Percentiles rank a stretch among this genome's conserved stretches.
These are phyloP conservation scores for Macroramphosus scolopax DNA, from an alignment of 2,797 vertebrate species.

Conservation along the genomic window DNA sequence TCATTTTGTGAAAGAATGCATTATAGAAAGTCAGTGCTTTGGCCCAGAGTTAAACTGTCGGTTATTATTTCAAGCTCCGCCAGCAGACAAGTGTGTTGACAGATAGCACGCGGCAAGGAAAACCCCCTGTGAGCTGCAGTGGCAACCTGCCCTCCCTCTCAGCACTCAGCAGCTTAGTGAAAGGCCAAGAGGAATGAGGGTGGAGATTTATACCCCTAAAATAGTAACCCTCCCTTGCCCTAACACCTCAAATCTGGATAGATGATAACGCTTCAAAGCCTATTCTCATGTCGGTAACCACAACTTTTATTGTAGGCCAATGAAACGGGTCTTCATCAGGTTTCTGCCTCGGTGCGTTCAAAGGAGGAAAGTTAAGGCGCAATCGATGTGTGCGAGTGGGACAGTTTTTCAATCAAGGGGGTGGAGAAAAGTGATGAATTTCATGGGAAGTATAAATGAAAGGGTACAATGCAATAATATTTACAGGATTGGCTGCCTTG, in stretches of 20 bases:
- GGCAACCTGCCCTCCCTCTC: slow-evolving; percentile 58
- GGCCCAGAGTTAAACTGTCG: slow-evolving; percentile 21
- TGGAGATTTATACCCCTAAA: slow-evolving; percentile 69
- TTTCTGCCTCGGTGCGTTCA: not conserved
- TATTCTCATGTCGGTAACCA: slow-evolving; percentile 24
- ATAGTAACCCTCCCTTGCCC: slow-evolving; percentile 57
- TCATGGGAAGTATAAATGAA: too few relatives aligned
- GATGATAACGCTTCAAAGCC: slow-evolving; percentile 48
- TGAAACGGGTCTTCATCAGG: slow-evolving; percentile 3
- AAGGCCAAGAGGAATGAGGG: slow-evolving; percentile 70
- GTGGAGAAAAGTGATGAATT: slow-evolving; percentile 16
- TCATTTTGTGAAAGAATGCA: slow-evolving; percentile 1
- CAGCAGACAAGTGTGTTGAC: slow-evolving; percentile 56
- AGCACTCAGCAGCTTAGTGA: slow-evolving; percentile 70
- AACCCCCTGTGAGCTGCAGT: slow-evolving; percentile 53
- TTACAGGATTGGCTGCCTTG: too few relatives aligned
- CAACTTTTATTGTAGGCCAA: slow-evolving; percentile 3
- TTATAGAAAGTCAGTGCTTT: slow-evolving; percentile 12
- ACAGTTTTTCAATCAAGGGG: too few relatives aligned
- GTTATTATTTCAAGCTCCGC: slow-evolving; percentile 34
- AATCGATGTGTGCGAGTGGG: too few relatives aligned
- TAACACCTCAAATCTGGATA: slow-evolving; percentile 46
- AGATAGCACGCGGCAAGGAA: slow-evolving; percentile 52
- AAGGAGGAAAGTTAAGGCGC: not conserved
- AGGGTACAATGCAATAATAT: too few relatives aligned